Percentiles rank a stretch among this genome's conserved stretches.
Conservation (phyloP, 2,797 vertebrate genomes). For the Avahi laniger region DNA sequence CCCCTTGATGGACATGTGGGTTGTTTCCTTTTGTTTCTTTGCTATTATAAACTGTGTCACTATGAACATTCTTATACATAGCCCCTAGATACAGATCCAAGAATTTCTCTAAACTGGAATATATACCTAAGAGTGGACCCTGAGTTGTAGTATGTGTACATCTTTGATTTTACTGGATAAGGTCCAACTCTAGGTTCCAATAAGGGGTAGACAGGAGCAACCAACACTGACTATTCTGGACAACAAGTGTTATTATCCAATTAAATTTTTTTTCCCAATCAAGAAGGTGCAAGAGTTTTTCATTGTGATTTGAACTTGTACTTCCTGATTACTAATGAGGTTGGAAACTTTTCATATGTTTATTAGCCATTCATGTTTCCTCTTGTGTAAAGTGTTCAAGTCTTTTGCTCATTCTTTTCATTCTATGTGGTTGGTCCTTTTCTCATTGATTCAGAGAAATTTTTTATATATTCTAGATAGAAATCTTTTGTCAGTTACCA, state of each 20-base stretch:
- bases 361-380: not conserved
- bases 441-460: not conserved
- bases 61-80: not conserved
- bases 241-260: not conserved
- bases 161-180: not conserved
- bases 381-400: not conserved
- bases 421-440: not conserved
- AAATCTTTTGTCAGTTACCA: not conserved
- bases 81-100: not conserved
- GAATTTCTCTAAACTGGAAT: not conserved
- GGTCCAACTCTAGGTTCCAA: not conserved
- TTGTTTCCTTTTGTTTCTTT: not conserved
- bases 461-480: not conserved
- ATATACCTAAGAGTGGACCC: not conserved
- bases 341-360: not conserved
- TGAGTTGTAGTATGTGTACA: not conserved
- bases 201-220: too few species aligned
- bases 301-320: not conserved
- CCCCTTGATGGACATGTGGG: not conserved
- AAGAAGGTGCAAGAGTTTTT: not conserved
- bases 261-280: not conserved
- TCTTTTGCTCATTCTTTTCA: not conserved
- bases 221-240: not conserved
- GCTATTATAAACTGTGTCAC: not conserved
- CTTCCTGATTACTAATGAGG: not conserved